Evolutionary conservation across 2,797 vertebrate genomes (phyloP).

Genomic region (Todus mexicanus): DNA sequence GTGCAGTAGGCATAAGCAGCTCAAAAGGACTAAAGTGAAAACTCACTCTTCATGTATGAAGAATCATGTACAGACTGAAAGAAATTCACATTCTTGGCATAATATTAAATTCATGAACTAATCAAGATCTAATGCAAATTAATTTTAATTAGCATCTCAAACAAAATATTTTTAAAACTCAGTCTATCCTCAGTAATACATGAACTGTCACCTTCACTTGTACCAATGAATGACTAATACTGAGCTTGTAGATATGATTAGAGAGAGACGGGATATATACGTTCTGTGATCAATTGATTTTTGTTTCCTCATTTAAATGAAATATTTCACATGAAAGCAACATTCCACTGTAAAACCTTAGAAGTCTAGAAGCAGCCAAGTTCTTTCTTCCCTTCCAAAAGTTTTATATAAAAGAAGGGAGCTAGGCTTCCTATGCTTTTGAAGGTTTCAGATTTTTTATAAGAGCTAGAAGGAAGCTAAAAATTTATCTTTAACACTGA

Average conservation of each 20-base stretch:
- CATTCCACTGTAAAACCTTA: not conserved
- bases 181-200: not conserved
- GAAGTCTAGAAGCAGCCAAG: not conserved
- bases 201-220: not conserved
- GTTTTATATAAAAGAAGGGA: not conserved
- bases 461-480: not conserved
- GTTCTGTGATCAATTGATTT: not conserved
- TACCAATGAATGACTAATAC: not conserved
- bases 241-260: not conserved
- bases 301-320: not conserved
- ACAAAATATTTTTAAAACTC: not conserved
- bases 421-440: not conserved
- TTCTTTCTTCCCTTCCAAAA: not conserved
- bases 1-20: not conserved
- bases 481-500: not conserved
- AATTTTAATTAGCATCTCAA: not conserved
- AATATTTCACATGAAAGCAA: not conserved
- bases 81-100: no score
- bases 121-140: not conserved
- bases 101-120: not conserved
- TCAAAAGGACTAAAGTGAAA: not conserved
- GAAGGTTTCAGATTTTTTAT: not conserved
- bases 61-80: not conserved
- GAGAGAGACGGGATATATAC: not conserved
- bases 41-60: not conserved